phyloP scores from a whole-genome alignment of 2,797 vertebrate genomes.

The Danio aesculapii region DNA sequence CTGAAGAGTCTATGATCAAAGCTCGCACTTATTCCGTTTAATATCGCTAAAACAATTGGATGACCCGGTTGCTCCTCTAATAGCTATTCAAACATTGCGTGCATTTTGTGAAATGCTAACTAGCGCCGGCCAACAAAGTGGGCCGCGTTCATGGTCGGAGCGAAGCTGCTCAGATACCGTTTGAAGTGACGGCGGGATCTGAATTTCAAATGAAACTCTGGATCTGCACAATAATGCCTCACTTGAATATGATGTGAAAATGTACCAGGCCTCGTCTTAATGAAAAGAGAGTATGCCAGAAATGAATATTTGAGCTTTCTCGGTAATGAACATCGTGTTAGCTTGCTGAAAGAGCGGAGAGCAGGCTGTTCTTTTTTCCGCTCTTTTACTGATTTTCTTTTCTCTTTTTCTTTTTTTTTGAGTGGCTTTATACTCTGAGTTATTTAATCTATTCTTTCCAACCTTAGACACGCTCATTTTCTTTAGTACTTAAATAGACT shows the following conservation, averaged over 20 bases:
- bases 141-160: too few species aligned
- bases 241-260: constrained; percentile 72
- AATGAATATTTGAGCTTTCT: constrained; percentile 76
- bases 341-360: constrained; percentile 69
- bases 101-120: constrained; percentile 94
- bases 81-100: constrained; percentile 83
- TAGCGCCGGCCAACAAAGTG: constrained; percentile 87
- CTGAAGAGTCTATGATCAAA: constrained; percentile 83
- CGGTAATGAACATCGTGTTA: constrained; percentile 78
- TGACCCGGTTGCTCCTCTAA: constrained; percentile 80
- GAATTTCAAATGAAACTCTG: constrained; percentile 94
- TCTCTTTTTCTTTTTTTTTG: constrained; percentile 69
- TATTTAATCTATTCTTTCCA: constrained; percentile 72
- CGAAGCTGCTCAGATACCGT: constrained; percentile 80
- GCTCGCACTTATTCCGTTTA: constrained; percentile 80
- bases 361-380: constrained; percentile 65
- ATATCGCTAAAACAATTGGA: constrained; percentile 80
- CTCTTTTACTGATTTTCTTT: constrained; percentile 72
- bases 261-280: constrained; percentile 81
- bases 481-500: constrained; percentile 57
- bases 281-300: constrained; percentile 81
- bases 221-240: constrained; percentile 92
- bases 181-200: constrained; percentile 96
- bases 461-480: constrained; percentile 65
- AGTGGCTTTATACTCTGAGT: constrained; percentile 74